A percentile compares a stretch with the other conserved stretches of the same genome.
These are phyloP conservation scores for Eucriotettix oculatus DNA, from an alignment of 2,888 invertebrate genomes.

Conservation along the genomic window DNA sequence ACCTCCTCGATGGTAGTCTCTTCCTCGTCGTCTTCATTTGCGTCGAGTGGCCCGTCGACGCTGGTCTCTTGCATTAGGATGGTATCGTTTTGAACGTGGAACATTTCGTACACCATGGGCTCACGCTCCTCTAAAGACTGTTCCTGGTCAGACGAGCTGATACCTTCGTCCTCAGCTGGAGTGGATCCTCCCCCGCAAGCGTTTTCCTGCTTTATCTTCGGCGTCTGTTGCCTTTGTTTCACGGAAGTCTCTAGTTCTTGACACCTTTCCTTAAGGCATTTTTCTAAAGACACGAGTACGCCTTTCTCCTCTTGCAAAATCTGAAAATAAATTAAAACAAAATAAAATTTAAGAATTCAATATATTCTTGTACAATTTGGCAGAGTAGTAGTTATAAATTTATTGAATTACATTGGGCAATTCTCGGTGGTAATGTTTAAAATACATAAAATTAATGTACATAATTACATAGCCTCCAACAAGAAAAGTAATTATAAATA, in stretches of 20 bases:
- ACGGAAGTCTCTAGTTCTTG: conserved; percentile 55
- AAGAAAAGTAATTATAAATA: no score
- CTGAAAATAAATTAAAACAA: conserved; percentile 23
- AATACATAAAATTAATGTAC: no score
- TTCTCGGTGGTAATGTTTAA: no score
- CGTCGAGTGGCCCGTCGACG: conserved; percentile 39
- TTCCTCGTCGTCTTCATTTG: conserved; percentile 51
- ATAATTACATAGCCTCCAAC: no score
- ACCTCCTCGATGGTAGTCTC: conserved; percentile 78
- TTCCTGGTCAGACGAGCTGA: conserved; percentile 57
- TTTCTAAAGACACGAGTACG: conserved; percentile 52
- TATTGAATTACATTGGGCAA: no score
- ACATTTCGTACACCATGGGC: conserved; percentile 41
- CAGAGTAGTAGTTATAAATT: no score
- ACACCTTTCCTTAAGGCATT: conserved; percentile 57
- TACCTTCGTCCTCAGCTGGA: conserved; percentile 75
- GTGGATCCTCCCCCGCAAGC: conserved; percentile 14
- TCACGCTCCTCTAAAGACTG: conserved; percentile 31
- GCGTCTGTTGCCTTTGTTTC: not conserved
- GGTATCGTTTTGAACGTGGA: conserved; percentile 39
- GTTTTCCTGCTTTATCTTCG: conserved; percentile 15
- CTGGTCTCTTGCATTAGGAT: conserved; percentile 20
- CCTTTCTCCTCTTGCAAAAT: conserved; percentile 64
- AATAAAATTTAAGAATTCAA: no score
- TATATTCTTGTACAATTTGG: no score